phyloP scores from a whole-genome alignment of 2,113 vertebrate species.

The Recurvirostra avosetta region DNA sequence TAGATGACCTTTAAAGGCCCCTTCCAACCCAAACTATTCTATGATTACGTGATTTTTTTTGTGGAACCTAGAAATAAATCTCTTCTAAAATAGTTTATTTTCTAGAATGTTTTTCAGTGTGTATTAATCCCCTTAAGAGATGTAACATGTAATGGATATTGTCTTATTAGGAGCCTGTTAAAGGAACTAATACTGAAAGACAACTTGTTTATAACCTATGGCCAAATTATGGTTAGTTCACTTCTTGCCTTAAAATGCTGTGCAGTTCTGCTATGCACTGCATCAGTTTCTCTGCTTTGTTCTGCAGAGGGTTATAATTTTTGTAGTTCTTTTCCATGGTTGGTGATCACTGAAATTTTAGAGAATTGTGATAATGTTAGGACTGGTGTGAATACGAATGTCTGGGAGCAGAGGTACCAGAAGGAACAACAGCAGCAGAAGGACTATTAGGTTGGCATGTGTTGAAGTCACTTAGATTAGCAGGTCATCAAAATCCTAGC shows the following conservation, averaged over 20 bases:
- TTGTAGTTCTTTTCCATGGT: not conserved
- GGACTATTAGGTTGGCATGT: not conserved
- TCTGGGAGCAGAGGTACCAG: not conserved
- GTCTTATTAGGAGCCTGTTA: not conserved
- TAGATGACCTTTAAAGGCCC: not conserved
- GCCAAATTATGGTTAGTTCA: not conserved
- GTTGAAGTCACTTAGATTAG: not conserved
- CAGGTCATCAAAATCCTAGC: not conserved
- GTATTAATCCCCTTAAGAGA: not conserved
- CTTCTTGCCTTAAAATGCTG: not conserved
- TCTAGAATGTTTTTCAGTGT: not conserved
- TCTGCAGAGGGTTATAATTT: not conserved
- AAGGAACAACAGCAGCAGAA: not conserved
- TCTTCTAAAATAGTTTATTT: not conserved
- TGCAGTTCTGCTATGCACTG: not conserved
- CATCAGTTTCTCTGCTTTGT: not conserved
- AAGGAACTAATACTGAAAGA: not conserved
- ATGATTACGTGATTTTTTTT: not conserved
- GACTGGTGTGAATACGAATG: not conserved
- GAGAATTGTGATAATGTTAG: not conserved
- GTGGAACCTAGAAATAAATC: not conserved
- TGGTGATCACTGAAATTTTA: not conserved
- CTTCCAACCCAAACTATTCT: not conserved
- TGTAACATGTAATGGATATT: not conserved
- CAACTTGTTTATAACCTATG: not conserved